Percentiles rank a stretch among this genome's conserved stretches.
phyloP scores from a whole-genome alignment of 92 coral and sea anemone genomes.

The Epizoanthus stellaris region DNA sequence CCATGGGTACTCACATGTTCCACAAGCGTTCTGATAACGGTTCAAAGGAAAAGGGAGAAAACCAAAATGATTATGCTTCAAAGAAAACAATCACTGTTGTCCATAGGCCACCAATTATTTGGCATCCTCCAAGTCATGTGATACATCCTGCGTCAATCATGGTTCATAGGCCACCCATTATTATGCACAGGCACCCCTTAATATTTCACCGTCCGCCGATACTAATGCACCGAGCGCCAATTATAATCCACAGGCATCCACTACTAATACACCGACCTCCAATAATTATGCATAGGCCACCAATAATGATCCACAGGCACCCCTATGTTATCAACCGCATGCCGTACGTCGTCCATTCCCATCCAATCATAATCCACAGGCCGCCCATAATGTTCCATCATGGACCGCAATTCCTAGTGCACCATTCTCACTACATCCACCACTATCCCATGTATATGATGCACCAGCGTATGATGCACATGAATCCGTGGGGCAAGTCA shows the following conservation, averaged over 20 bases:
- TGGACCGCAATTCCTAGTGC: conserved; percentile 83
- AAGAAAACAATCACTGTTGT: conserved; percentile 90
- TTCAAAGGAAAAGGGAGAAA: conserved; percentile 31
- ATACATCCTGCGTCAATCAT: conserved; percentile 95
- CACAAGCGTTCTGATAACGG: conserved; percentile 15
- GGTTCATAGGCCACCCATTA: conserved; percentile 94
- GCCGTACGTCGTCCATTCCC: conserved; percentile 94
- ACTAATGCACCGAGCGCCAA: conserved; percentile 93
- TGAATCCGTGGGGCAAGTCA: conserved; percentile 86
- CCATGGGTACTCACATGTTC: not conserved
- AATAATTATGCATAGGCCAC: conserved; percentile 91
- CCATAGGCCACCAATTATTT: conserved; percentile 95
- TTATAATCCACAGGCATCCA: conserved; percentile 92
- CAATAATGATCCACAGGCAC: conserved; percentile 85
- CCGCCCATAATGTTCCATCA: conserved; percentile 91
- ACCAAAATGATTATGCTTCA: conserved; percentile 62
- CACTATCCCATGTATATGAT: conserved; percentile 91
- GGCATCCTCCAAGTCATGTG: conserved; percentile 98
- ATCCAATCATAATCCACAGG: conserved; percentile 90
- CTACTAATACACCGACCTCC: conserved; percentile 89
- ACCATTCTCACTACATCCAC: conserved; percentile 83
- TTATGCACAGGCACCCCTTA: conserved; percentile 96
- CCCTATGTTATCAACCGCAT: conserved; percentile 85
- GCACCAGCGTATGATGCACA: conserved; percentile 83
- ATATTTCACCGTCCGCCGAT: conserved; percentile 94